Conservation (phyloP, 2,888 invertebrate genomes). For the Heliconius hortense region DNA sequence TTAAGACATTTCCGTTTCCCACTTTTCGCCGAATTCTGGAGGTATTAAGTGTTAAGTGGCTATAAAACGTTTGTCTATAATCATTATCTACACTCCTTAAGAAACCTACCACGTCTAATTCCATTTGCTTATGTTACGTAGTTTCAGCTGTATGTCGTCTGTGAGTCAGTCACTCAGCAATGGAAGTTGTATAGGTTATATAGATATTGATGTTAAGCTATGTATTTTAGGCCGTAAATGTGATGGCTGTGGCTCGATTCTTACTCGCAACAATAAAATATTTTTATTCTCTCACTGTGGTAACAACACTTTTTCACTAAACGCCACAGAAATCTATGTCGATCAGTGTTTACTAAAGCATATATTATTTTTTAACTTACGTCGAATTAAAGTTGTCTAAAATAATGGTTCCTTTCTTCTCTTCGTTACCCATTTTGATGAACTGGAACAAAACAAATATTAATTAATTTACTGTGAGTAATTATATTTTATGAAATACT, state of each 20-base stretch:
- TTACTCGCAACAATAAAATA: background rate
- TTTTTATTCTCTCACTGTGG: no score
- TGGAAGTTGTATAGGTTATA: background rate
- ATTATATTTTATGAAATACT: background rate
- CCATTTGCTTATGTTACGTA: no score
- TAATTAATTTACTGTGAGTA: background rate
- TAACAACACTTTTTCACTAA: background rate
- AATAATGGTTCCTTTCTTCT: conserved; percentile 67
- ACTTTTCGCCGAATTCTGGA: no score
- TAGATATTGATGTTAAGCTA: background rate
- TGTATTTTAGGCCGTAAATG: background rate
- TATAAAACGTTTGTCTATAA: no score
- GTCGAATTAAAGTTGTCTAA: conserved; percentile 74
- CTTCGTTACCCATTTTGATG: conserved; percentile 62
- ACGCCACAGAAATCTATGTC: background rate
- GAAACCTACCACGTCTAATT: no score
- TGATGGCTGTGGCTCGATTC: background rate
- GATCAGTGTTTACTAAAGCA: background rate
- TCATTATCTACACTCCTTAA: no score
- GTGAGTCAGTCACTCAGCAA: no score
- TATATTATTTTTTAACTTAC: conserved; percentile 48
- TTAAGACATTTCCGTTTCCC: no score
- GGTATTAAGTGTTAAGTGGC: no score
- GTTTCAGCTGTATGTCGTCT: no score
- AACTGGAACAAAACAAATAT: conserved; percentile 55